Evolutionary conservation across 2,888 invertebrate genomes (phyloP).

Genomic region (Pheosia gnoma): DNA sequence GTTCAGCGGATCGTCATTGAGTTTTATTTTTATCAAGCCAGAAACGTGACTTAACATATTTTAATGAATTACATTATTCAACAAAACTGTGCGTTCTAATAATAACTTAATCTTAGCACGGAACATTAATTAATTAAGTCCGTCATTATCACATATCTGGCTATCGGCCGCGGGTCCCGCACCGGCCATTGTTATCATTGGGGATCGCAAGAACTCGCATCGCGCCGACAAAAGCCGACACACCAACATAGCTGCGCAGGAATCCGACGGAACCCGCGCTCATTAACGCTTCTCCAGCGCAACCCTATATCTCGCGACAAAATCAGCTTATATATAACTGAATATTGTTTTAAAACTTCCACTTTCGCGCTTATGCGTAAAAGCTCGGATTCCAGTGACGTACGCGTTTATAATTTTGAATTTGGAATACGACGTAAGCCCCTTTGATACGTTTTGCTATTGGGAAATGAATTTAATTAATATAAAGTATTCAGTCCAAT

Average conservation of each 20-base stretch:
- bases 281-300: conserved; percentile 77
- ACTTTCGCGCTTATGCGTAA: conserved; percentile 5
- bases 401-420: conserved; percentile 15
- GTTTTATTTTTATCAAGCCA: no score
- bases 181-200: conserved; percentile 78
- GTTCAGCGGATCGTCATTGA: no score
- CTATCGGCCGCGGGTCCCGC: conserved; percentile 30
- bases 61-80: background rate
- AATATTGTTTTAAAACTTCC: conserved; percentile 15
- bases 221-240: conserved; percentile 81
- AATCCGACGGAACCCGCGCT: conserved; percentile 75
- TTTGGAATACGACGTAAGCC: conserved; percentile 31
- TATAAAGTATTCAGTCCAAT: conserved; percentile 5
- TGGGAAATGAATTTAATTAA: conserved; percentile 11
- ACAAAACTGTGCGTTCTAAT: conserved; percentile 38
- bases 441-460: conserved; percentile 5
- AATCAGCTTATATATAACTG: conserved; percentile 48
- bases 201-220: conserved; percentile 78
- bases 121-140: conserved; percentile 44
- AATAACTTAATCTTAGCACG: conserved; percentile 39
- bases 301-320: conserved; percentile 38
- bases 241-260: conserved; percentile 71
- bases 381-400: conserved; percentile 10
- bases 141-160: conserved; percentile 42
- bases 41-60: no score